Conservation (phyloP, 2,113 vertebrate genomes). For the Charina bottae region DNA sequence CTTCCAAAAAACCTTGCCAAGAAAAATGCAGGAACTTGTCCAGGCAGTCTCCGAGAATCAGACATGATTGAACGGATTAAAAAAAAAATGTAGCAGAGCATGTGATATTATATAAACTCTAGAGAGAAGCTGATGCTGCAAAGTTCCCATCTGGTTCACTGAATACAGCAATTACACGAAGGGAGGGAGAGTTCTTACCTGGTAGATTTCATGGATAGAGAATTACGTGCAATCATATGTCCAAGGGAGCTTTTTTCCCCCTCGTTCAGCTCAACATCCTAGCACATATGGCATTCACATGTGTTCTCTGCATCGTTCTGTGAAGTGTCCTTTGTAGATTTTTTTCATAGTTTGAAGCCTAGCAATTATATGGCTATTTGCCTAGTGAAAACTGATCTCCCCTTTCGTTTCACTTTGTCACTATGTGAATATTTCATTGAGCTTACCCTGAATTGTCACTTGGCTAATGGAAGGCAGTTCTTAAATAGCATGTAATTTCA, state of each 20-base stretch:
- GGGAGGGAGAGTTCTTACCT: background rate
- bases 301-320: background rate
- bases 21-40: no score
- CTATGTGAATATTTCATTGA: background rate
- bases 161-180: background rate
- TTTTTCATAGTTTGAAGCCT: fast-evolving
- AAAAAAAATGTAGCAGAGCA: background rate
- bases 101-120: background rate
- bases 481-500: fast-evolving
- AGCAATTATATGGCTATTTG: background rate
- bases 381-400: background rate
- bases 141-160: conserved; percentile 35
- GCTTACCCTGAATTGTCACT: fast-evolving
- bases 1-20: no score
- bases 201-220: background rate
- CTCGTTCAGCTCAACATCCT: background rate
- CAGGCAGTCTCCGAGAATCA: no score
- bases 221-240: background rate
- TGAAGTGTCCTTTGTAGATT: background rate
- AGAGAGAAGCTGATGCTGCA: conserved; percentile 4
- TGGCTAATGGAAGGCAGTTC: fast-evolving
- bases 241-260: background rate
- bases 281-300: background rate
- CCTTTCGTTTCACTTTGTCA: background rate
- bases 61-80: no score